phyloP scores from a whole-genome alignment of 1,140 invertebrate species.

The Hylaeus anthracinus region DNA sequence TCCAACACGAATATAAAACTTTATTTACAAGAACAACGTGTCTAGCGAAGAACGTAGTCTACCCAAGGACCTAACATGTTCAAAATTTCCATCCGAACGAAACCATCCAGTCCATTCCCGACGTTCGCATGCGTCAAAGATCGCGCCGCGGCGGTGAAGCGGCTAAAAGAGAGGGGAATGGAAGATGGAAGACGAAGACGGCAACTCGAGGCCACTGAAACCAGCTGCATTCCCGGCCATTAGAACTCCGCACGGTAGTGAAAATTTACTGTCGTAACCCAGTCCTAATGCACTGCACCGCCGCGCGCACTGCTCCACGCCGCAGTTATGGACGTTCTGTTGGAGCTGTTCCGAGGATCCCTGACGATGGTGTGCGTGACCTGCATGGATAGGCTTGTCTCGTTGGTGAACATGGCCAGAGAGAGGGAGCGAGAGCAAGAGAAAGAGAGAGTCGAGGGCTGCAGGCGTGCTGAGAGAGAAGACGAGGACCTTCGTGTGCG shows the following conservation, averaged over 20 bases:
- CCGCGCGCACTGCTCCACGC: constrained; percentile 51
- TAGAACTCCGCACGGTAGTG: constrained; percentile 80
- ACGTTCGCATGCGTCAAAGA: neutral
- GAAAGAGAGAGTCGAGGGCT: neutral
- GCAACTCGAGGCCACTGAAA: constrained; percentile 77
- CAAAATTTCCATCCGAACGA: too few species aligned
- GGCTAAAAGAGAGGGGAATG: constrained; percentile 24
- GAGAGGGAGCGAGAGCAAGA: constrained; percentile 15
- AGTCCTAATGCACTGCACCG: constrained; percentile 77
- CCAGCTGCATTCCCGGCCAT: constrained; percentile 80
- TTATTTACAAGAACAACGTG: too few species aligned
- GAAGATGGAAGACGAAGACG: constrained; percentile 52
- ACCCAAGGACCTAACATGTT: too few species aligned
- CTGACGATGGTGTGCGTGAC: neutral
- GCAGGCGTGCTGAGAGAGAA: constrained; percentile 26
- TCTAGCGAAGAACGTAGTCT: too few species aligned
- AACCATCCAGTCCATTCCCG: too few species aligned
- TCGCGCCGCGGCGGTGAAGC: constrained; percentile 1
- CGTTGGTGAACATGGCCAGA: constrained; percentile 1
- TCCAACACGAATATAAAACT: too few species aligned
- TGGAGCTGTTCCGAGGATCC: constrained; percentile 40
- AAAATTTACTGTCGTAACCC: constrained; percentile 81
- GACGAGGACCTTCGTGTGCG: constrained; percentile 61
- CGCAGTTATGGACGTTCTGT: constrained; percentile 76
- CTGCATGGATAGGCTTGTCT: neutral